Evolutionary conservation across 2,113 vertebrate species (phyloP).

Genomic region (Lontra canadensis): DNA sequence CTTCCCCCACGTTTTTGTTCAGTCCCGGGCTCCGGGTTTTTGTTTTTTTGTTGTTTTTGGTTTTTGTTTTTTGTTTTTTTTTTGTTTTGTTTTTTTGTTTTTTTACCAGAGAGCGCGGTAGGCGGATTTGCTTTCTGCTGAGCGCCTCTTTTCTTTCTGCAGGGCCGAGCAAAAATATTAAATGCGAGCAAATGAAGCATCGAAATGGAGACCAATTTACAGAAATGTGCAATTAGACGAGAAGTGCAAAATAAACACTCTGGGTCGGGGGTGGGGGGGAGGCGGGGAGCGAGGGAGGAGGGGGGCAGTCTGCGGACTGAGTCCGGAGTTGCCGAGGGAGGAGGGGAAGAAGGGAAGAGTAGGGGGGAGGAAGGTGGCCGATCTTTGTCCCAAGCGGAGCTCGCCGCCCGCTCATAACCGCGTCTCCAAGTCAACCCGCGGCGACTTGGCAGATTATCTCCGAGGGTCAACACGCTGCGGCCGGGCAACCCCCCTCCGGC

Average conservation of each 20-base stretch:
- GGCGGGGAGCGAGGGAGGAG: background rate
- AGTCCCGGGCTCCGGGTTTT: fast-evolving
- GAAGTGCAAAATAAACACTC: conserved; percentile 73
- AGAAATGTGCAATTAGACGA: conserved; percentile 78
- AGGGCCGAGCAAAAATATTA: conserved; percentile 74
- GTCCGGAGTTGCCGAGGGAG: background rate
- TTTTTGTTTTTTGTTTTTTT: no score
- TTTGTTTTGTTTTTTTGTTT: no score
- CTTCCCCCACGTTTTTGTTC: background rate
- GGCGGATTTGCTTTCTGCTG: conserved; percentile 55
- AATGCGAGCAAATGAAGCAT: conserved; percentile 90
- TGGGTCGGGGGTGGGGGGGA: background rate
- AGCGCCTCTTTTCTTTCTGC: conserved; percentile 66
- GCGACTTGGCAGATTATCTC: conserved; percentile 87
- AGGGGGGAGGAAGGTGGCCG: conserved; percentile 37
- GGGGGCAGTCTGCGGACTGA: background rate
- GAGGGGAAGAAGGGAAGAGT: background rate
- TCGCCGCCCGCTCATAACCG: conserved; percentile 82
- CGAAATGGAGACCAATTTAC: conserved; percentile 80
- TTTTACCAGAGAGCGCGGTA: background rate
- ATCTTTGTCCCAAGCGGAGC: conserved; percentile 87
- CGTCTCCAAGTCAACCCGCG: conserved; percentile 91
- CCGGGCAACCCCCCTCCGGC: conserved; percentile 70
- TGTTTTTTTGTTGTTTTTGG: no score
- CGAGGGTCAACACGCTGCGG: conserved; percentile 87